phyloP scores from a whole-genome alignment of 2,888 invertebrate genomes.

The Idaea biselata region DNA sequence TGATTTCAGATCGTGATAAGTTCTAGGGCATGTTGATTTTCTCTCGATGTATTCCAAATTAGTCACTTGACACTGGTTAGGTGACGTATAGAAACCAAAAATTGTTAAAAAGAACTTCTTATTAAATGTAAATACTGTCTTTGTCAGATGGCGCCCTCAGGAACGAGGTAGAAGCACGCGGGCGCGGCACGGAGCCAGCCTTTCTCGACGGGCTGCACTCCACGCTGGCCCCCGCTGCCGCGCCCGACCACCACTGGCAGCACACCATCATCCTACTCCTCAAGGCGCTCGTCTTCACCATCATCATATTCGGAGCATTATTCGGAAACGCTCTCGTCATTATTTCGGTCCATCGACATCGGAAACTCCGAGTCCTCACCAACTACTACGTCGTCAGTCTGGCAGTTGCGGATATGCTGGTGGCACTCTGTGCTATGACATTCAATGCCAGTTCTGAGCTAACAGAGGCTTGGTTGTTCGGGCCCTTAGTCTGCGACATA shows the following conservation, averaged over 20 bases:
- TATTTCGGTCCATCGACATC: conserved; percentile 89
- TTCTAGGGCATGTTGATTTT: background rate
- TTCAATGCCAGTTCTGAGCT: conserved; percentile 94
- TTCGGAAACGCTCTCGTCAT: conserved; percentile 96
- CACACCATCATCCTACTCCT: conserved; percentile 82
- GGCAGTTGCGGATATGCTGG: conserved; percentile 95
- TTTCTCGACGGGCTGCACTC: conserved; percentile 70
- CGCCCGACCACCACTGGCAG: conserved; percentile 67
- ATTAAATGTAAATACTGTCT: background rate
- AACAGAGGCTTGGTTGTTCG: conserved; percentile 94
- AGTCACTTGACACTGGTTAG: background rate
- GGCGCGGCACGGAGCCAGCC: conserved; percentile 77
- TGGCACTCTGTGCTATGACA: conserved; percentile 95
- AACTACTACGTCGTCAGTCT: conserved; percentile 98
- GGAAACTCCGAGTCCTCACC: conserved; percentile 92
- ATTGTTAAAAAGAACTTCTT: background rate
- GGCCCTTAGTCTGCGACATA: conserved; percentile 94
- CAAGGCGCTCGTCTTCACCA: conserved; percentile 89
- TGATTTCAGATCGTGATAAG: too few relatives aligned
- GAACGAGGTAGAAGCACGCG: conserved; percentile 71
- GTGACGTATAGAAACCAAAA: background rate
- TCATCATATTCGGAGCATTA: conserved; percentile 93
- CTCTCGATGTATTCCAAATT: background rate
- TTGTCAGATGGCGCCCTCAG: conserved; percentile 67
- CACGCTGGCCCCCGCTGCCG: conserved; percentile 74